Evolutionary conservation across 2,797 vertebrate species (phyloP), one percentile per base, ranked within the genome.

Genomic region (Miichthys miiuy): DNA sequence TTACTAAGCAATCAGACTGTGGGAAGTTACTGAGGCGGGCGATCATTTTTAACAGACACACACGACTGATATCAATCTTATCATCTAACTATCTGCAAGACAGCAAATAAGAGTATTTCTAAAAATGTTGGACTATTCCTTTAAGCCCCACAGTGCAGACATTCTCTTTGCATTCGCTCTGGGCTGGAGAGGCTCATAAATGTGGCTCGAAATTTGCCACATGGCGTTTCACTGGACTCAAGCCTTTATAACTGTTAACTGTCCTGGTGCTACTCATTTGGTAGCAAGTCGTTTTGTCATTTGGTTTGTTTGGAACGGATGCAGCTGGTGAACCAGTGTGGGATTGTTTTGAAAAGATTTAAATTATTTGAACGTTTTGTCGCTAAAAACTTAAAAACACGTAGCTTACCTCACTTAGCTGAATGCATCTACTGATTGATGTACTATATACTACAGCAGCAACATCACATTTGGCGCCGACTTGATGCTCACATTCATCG

Each of bases 371-470:
- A 20, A 2, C 5, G 0, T 75, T 50, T 25, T 54, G 9, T 14
- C 12, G 41, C 57, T 72, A 7, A 14, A 14, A 58, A 67, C 54
- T 10, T 41, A 30, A 30, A 6, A 30, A 30, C 1, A n/a, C 51
- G 21, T 18, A 1, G 13, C 3, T 16, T 41, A 6, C 30, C 30
- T 30, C 30, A 30, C 34, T 34, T 38, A 9, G 47, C 21, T 79
- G 66, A 82, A 81, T 82, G 72, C 72, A 46, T 78, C 30, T 18
- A 67, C 38, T 72, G 66, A 70, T 16, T 68, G 48, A 69, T 34
- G 17, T 25, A 18, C 42, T 66, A 57, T 62, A 17, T 11, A 23
- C 12, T 30, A 27, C 20, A 70, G 64, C 41, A 58, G 50, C 77
- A 75, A 54, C 23, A 20, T 47, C 44, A 64, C 46, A 41, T 82